A percentile compares a stretch with the other conserved stretches of the same genome.
Conservation (phyloP, 1,140 invertebrate genomes). For the Andricus grossulariae region DNA sequence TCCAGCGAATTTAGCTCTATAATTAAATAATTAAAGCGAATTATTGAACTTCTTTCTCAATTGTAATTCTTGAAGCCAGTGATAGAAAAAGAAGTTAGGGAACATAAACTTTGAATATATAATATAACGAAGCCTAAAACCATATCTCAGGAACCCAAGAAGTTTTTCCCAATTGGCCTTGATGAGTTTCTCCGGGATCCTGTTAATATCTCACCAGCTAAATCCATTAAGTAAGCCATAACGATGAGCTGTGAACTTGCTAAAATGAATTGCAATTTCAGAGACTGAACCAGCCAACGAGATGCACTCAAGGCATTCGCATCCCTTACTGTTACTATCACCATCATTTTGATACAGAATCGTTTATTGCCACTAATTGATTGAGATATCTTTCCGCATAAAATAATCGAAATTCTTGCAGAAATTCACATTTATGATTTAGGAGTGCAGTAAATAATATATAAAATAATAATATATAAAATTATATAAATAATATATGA, state of each 20-base stretch:
- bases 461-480: too few species aligned
- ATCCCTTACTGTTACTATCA: background rate
- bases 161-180: constrained; percentile 26
- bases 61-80: background rate
- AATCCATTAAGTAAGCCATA: background rate
- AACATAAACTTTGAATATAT: too few species aligned
- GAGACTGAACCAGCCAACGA: background rate
- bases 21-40: background rate
- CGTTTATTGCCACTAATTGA: too few species aligned
- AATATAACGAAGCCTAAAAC: background rate
- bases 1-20: background rate
- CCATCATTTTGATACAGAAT: too few species aligned
- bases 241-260: background rate
- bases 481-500: too few species aligned
- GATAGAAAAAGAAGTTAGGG: background rate
- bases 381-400: too few species aligned
- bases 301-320: background rate
- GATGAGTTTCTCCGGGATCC: constrained; percentile 12
- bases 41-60: too few species aligned
- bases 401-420: too few species aligned
- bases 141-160: constrained; percentile 29
- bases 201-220: constrained; percentile 9
- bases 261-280: background rate
- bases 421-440: too few species aligned
- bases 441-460: background rate